Evolutionary conservation across 2,888 invertebrate species (phyloP).

Genomic region (Tetranychus piercei): DNA sequence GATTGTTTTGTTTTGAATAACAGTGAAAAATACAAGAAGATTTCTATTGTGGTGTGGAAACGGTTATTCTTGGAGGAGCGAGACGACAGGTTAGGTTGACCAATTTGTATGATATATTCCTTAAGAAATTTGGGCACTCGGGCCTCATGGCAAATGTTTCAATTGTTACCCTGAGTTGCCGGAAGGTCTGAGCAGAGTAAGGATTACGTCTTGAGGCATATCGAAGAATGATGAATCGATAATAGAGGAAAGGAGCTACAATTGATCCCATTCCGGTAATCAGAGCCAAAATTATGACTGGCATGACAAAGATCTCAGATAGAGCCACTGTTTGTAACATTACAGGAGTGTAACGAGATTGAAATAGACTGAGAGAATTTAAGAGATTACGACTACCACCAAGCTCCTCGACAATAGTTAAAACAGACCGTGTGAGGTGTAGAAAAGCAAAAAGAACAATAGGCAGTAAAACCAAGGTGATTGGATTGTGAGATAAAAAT

Average conservation of each 20-base stretch:
- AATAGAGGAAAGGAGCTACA: conserved; percentile 85
- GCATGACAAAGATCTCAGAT: conserved; percentile 60
- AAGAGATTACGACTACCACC: not conserved
- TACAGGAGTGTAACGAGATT: conserved; percentile 1
- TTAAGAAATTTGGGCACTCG: conserved; percentile 15
- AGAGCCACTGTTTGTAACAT: conserved; percentile 63
- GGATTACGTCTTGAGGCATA: conserved; percentile 77
- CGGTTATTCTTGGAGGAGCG: conserved; percentile 16
- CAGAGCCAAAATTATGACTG: conserved; percentile 39
- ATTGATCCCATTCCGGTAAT: conserved; percentile 71
- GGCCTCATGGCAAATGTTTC: conserved; percentile 11
- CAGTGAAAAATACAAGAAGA: not conserved
- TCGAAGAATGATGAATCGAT: conserved; percentile 78
- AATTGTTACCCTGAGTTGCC: conserved; percentile 14
- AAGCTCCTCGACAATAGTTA: conserved; percentile 73
- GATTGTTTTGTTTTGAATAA: not conserved
- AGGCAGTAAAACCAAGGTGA: conserved; percentile 71
- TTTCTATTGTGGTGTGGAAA: not conserved
- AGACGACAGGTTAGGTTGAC: conserved; percentile 16
- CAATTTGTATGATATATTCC: not conserved
- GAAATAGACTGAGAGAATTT: not conserved
- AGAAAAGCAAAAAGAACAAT: conserved; percentile 75
- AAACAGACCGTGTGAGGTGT: conserved; percentile 77
- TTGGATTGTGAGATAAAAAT: conserved; percentile 73
- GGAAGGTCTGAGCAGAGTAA: conserved; percentile 24